Conservation (phyloP, 2,113 vertebrate species). For the Perognathus longimembris region DNA sequence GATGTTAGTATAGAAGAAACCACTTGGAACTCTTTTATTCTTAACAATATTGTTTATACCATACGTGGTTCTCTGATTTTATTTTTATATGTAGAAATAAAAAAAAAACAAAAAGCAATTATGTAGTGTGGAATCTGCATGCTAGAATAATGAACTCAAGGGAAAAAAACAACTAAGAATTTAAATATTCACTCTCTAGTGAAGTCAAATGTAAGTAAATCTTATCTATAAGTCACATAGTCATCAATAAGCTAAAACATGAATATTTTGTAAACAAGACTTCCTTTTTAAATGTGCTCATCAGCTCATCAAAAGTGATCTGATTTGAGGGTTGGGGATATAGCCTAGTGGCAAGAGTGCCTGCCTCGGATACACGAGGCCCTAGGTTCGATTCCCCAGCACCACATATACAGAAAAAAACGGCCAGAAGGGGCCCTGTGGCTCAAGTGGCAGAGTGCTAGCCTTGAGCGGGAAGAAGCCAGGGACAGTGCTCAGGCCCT, state of each 20-base stretch:
- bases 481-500: no score
- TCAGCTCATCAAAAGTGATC: background rate
- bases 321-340: no score
- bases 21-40: slow-evolving; percentile 4
- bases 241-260: background rate
- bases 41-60: background rate
- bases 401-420: no score
- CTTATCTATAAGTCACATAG: background rate
- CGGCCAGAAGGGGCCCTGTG: no score
- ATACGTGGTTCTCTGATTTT: background rate
- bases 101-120: background rate
- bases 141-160: background rate
- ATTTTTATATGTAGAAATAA: background rate
- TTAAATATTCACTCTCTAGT: background rate
- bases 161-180: background rate
- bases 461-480: no score
- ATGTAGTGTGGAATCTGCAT: background rate
- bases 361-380: no score
- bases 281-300: slow-evolving; percentile 35
- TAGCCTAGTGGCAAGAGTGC: no score
- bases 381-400: no score
- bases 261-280: slow-evolving; percentile 36
- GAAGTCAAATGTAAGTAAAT: background rate
- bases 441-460: no score
- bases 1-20: slow-evolving; percentile 46